Evolutionary conservation across 2,888 invertebrate species (phyloP).

Genomic region (Spodoptera exigua): DNA sequence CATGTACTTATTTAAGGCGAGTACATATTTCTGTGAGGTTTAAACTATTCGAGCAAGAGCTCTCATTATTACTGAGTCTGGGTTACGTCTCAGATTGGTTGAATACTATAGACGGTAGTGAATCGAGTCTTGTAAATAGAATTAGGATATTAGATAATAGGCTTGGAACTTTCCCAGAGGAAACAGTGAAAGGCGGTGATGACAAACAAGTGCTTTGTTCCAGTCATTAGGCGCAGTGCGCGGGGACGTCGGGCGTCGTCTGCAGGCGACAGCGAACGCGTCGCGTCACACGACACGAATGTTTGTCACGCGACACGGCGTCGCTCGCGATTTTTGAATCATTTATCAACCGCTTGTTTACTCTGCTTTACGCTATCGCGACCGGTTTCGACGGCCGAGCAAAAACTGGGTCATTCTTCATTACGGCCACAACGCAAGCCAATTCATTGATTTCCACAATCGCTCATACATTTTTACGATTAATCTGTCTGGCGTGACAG

Average conservation of each 20-base stretch:
- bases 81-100: slow-evolving; percentile 13
- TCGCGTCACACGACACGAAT: slow-evolving; percentile 48
- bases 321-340: slow-evolving; percentile 69
- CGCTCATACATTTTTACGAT: slow-evolving; percentile 41
- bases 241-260: slow-evolving; percentile 38
- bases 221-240: slow-evolving; percentile 52
- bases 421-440: slow-evolving; percentile 59
- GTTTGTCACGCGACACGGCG: slow-evolving; percentile 56
- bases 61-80: slow-evolving; percentile 20
- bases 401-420: slow-evolving; percentile 71
- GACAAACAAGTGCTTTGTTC: slow-evolving; percentile 61
- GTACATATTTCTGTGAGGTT: slow-evolving; percentile 16
- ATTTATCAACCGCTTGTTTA: slow-evolving; percentile 74
- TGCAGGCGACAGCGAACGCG: slow-evolving; percentile 50
- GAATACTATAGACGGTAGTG: slow-evolving; percentile 17
- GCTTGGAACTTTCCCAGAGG: slow-evolving; percentile 30
- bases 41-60: slow-evolving; percentile 18
- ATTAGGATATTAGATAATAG: slow-evolving; percentile 24
- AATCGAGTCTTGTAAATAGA: slow-evolving; percentile 16
- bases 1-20: slow-evolving; percentile 27
- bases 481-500: slow-evolving; percentile 61
- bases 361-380: slow-evolving; percentile 63
- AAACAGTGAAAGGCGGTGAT: slow-evolving; percentile 53
- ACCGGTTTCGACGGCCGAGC: slow-evolving; percentile 58
- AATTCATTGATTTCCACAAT: slow-evolving; percentile 64